Evolutionary conservation across 2,797 vertebrate species (phyloP).

Genomic region (Poeciliopsis gracilis): DNA sequence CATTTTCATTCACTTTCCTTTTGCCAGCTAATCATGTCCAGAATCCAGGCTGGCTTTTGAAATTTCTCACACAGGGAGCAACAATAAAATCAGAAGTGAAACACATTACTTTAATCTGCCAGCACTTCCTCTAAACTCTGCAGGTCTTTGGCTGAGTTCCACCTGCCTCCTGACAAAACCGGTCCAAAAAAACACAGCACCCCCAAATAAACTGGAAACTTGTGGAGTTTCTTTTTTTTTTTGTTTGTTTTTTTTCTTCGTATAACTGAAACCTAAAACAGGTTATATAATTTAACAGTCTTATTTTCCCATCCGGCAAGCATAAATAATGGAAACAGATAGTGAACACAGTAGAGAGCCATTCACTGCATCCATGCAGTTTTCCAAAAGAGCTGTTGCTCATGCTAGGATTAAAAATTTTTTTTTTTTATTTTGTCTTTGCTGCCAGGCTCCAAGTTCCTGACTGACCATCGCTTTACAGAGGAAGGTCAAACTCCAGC

Average conservation of each 20-base stretch:
- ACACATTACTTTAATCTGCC: not conserved
- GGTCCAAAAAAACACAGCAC: not conserved
- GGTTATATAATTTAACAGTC: not conserved
- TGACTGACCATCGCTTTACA: not conserved
- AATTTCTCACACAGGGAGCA: not conserved
- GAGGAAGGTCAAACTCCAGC: not conserved
- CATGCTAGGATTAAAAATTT: too few relatives aligned
- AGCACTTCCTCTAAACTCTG: not conserved
- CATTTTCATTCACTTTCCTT: not conserved
- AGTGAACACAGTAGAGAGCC: not conserved
- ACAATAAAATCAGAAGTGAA: not conserved
- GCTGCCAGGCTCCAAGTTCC: not conserved
- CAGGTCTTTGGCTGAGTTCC: not conserved
- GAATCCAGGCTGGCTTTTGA: not conserved
- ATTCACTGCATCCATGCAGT: not conserved
- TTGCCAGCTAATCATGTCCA: not conserved
- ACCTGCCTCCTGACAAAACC: not conserved
- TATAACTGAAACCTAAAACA: not conserved
- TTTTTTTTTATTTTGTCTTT: not conserved
- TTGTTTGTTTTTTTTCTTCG: not conserved
- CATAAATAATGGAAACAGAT: not conserved
- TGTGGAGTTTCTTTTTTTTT: not conserved
- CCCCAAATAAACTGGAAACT: too few relatives aligned
- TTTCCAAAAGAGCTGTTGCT: not conserved
- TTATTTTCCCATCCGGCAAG: not conserved